Base-by-base conservation (phyloP, 2,888 invertebrate species). In the Drosophila leonis region DNA sequence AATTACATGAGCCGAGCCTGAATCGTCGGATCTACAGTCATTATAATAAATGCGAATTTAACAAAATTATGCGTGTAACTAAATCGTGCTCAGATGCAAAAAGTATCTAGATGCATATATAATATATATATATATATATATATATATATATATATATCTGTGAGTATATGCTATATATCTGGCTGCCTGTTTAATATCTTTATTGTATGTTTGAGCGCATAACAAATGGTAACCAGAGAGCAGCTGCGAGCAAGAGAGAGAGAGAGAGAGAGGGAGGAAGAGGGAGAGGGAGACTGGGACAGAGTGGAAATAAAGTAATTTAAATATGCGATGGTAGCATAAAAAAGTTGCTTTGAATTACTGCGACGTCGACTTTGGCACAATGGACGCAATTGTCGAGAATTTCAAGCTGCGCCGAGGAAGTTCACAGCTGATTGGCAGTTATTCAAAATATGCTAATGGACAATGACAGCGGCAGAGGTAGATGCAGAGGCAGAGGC, bases 41-140 rank as follows among this genome's bases (percentile, higher is more conserved):
- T 86, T 86, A 90, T 88, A 73, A 86, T 82, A 88, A 90, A 90
- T 82, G 84, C 65, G 90, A 88, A 86, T 83, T 90, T 68, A 83
- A 72, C 75, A 83, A 83, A 86, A 88, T 87, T 88, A 90, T 88
- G 83, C 82, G 80, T 90, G 75, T 69, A 88, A 85, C 90, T 78
- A 84, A 80, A 82, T 79, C 84, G 86, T 71, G 70, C 64, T 68
- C 63, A 42, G 54, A 55, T 63, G 62, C 64, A 24, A 52, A 39
- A 41, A 39, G 37, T 27, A 64, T 67, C 49, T 60, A 67, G 35
- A 63, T 56, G 52, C 24, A 33, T 33, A 12, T 29, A 39, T 49
- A 44, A 44, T 20, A 60, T 56, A 37, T 41, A 12, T 13, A 39
- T 18, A 12, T 18, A 10, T 31, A 3, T 37, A n/a, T 46, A 13